phyloP scores from a whole-genome alignment of 2,797 vertebrate genomes.

The Anolis apletophallus region DNA sequence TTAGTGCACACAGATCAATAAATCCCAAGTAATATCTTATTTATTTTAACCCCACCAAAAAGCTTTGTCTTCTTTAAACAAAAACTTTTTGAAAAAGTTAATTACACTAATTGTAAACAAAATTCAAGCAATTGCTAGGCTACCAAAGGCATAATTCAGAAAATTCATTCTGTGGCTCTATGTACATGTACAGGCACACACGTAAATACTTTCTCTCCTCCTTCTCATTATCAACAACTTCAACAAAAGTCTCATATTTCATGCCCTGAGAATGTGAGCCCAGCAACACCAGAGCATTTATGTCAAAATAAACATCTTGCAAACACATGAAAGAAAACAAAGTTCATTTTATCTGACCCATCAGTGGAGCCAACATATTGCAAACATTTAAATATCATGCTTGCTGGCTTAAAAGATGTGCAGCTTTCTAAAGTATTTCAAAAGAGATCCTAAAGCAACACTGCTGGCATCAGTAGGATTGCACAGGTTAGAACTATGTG shows the following conservation, averaged over 20 bases:
- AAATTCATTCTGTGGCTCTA: conserved; percentile 40
- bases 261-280: conserved; percentile 61
- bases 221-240: conserved; percentile 53
- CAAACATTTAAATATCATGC: conserved; percentile 94
- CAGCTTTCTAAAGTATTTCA: conserved; percentile 88
- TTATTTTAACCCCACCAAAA: conserved; percentile 51
- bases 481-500: conserved; percentile 68
- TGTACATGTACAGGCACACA: conserved; percentile 56
- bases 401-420: conserved; percentile 84
- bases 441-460: conserved; percentile 89
- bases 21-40: conserved; percentile 55
- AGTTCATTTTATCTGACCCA: conserved; percentile 91
- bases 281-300: conserved; percentile 59
- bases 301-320: conserved; percentile 45
- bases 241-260: conserved; percentile 53
- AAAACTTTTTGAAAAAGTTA: conserved; percentile 49
- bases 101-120: conserved; percentile 31
- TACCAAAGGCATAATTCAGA: conserved; percentile 41
- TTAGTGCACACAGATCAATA: conserved; percentile 19
- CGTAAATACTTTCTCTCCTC: conserved; percentile 38
- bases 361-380: conserved; percentile 90
- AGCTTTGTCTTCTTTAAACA: conserved; percentile 51
- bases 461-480: conserved; percentile 89
- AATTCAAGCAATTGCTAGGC: conserved; percentile 41
- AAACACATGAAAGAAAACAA: conserved; percentile 93